Conservation (phyloP, 2,113 vertebrate genomes). For the Columba janthina region DNA sequence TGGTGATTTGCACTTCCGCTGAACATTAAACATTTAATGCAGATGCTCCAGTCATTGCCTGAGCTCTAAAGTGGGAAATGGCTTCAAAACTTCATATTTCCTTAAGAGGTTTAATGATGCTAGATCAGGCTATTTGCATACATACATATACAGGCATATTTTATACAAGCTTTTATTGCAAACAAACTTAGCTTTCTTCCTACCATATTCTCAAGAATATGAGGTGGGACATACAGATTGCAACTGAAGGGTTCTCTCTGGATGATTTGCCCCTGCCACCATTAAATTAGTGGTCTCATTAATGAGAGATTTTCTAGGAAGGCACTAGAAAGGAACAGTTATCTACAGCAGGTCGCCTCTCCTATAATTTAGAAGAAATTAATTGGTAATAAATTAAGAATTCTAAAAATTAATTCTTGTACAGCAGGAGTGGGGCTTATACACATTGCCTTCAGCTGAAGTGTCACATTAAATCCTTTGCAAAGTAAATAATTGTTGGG, state of each 20-base stretch:
- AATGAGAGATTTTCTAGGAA: conserved; percentile 60
- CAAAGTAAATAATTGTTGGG: conserved; percentile 54
- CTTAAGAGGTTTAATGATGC: conserved; percentile 68
- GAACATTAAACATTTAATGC: conserved; percentile 69
- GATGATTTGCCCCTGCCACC: conserved; percentile 60
- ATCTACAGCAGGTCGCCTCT: conserved; percentile 43
- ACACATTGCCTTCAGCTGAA: conserved; percentile 29
- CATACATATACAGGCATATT: conserved; percentile 50
- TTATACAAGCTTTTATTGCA: conserved; percentile 48
- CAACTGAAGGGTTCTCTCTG: conserved; percentile 53
- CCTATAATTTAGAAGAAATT: conserved; percentile 64
- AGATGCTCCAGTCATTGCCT: conserved; percentile 65
- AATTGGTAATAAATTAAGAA: conserved; percentile 70
- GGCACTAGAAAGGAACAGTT: conserved; percentile 58
- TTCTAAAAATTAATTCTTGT: conserved; percentile 60
- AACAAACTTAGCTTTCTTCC: conserved; percentile 35
- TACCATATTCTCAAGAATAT: conserved; percentile 3
- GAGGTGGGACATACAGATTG: conserved; percentile 30
- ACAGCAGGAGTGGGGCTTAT: conserved; percentile 2
- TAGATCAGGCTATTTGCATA: conserved; percentile 66
- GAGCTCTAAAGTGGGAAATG: conserved; percentile 58
- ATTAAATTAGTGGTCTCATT: conserved; percentile 60
- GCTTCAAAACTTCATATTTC: conserved; percentile 68
- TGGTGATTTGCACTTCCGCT: conserved; percentile 65
- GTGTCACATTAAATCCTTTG: conserved; percentile 39